Evolutionary conservation across 1,140 invertebrate genomes (phyloP).

Genomic region (Aethina tumida): DNA sequence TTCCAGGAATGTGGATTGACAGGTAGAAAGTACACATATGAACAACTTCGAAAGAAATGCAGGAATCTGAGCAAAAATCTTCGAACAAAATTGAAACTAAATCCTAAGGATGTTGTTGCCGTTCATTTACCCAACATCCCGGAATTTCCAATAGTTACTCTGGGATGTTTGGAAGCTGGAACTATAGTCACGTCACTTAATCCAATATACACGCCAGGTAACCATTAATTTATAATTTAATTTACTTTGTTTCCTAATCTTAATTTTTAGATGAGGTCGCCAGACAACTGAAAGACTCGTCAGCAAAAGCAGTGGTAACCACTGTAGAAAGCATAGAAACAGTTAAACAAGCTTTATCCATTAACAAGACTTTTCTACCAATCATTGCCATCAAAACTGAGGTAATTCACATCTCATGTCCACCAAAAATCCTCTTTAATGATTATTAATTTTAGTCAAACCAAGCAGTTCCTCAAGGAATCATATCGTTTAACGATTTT

Average conservation of each 20-base stretch:
- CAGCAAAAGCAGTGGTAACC: slow-evolving; percentile 58
- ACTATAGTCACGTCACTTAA: slow-evolving; percentile 67
- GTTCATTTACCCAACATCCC: slow-evolving; percentile 68
- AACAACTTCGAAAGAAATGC: slow-evolving; percentile 49
- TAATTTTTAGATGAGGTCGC: slow-evolving; percentile 63
- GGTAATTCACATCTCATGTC: slow-evolving; percentile 14
- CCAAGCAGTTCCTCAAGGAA: slow-evolving; percentile 36
- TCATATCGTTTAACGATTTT: slow-evolving; percentile 48
- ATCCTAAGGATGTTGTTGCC: slow-evolving; percentile 58
- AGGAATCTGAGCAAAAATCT: slow-evolving; percentile 59
- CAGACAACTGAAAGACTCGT: slow-evolving; percentile 54
- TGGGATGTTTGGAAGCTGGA: slow-evolving; percentile 61
- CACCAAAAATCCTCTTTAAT: slow-evolving; percentile 7
- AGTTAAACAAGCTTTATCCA: slow-evolving; percentile 37
- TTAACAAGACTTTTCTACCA: slow-evolving; percentile 40
- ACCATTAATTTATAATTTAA: slow-evolving; percentile 3
- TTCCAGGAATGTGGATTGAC: slow-evolving; percentile 59
- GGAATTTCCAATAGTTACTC: slow-evolving; percentile 55
- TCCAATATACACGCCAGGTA: slow-evolving; percentile 70
- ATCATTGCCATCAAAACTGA: slow-evolving; percentile 44
- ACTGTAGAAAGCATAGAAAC: slow-evolving; percentile 41
- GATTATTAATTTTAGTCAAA: slow-evolving; percentile 19
- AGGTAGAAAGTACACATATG: slow-evolving; percentile 59
- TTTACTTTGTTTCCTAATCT: slow-evolving; percentile 10
- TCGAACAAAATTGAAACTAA: slow-evolving; percentile 51